Evolutionary conservation across 2,797 vertebrate genomes (phyloP), one percentile per base, ranked within the genome.

Genomic region (Schizothorax lantsangensis): DNA sequence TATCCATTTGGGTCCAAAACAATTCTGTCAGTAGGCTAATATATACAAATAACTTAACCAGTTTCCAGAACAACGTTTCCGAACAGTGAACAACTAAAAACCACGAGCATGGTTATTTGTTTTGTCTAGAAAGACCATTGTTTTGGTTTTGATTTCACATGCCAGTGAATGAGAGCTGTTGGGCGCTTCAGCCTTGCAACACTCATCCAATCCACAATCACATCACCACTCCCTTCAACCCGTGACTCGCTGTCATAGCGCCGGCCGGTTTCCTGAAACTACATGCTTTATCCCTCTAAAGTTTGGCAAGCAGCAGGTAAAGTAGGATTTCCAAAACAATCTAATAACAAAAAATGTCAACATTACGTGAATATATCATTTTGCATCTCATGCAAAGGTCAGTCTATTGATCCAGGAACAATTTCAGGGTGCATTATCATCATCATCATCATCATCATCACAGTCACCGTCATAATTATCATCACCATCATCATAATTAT

Each of bases 191-290:
- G 40, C 36, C 26, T 30, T 43, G 6, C 83, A 45, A 30, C 38
- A 68, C 33, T 68, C 66, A 43, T 69, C 45, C 52, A 64, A 30
- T 36, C 69, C 23, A 54, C 23, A 52, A 77, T 45, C 30, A 57
- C 15, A 72, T 26, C 79, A 15, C 89, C 89, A 86, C 86, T 80
- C 90, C 88, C 87, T 79, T 66, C 59, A 19, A 30, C 84, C 62
- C 87, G 81, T 72, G 82, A 77, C 66, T 38, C 6, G 12, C 23
- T 64, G 87, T 88, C 91, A 87, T 85, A 83, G 87, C 49, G 74
- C 88, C 89, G n/a, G 89, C 82, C 82, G 78, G 45, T 17, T 89
- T 88, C 57, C n/a, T 38, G 30, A 17, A 81, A 9, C 23, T 92
- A 92, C 93, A 93, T 1, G 1, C 45, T 3, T 59, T 17, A 19